phyloP scores from a whole-genome alignment of 1,140 invertebrate species.

The Yoshiicerus persimilis region DNA sequence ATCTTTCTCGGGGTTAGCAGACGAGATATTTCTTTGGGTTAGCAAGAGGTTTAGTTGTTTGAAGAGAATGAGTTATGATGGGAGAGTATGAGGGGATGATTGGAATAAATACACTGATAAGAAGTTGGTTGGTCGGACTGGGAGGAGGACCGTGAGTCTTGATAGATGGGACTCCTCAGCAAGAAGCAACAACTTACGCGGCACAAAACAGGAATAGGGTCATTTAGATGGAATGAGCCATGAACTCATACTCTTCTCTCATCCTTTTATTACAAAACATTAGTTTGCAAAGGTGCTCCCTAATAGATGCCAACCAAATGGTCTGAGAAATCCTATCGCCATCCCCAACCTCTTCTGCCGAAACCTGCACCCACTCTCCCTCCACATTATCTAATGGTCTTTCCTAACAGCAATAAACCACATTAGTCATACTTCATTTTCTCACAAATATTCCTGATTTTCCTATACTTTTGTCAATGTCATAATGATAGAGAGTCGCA shows the following conservation, averaged over 20 bases:
- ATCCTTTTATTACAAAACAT: conserved; percentile 22
- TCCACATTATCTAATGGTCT: not conserved
- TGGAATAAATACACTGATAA: conserved; percentile 25
- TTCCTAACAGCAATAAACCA: not conserved
- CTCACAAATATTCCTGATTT: no score
- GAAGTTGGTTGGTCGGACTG: not conserved
- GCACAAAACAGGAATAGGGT: not conserved
- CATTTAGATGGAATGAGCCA: conserved; percentile 36
- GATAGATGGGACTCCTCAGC: conserved; percentile 13
- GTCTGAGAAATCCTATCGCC: not conserved
- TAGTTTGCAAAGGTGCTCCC: not conserved
- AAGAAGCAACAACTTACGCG: conserved; percentile 24
- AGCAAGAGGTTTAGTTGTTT: not conserved
- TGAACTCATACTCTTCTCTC: conserved; percentile 4
- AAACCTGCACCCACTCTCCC: not conserved
- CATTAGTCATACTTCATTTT: no score
- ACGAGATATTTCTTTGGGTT: no score
- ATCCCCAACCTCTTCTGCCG: not conserved
- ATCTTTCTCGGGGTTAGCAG: no score
- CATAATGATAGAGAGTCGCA: no score
- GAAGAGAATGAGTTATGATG: not conserved
- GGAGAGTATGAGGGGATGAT: conserved; percentile 10
- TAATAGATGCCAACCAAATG: not conserved
- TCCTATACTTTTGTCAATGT: no score
- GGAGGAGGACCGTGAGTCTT: not conserved